phyloP scores from a whole-genome alignment of 2,888 invertebrate species.

The Eupithecia abbreviata region DNA sequence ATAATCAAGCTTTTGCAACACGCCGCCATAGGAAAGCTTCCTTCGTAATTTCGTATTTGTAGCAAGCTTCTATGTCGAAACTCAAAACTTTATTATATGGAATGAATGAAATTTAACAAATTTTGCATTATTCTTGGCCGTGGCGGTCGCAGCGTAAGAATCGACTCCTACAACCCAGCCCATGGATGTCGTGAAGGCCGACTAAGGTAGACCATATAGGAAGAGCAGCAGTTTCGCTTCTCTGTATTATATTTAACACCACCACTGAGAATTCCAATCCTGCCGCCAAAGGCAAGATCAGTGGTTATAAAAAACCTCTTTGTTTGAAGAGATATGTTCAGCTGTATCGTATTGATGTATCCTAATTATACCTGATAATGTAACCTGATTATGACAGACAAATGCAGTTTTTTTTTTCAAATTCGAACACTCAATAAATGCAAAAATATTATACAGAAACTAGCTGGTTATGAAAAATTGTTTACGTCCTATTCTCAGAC shows the following conservation, averaged over 20 bases:
- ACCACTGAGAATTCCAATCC: background rate
- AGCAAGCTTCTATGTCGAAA: background rate
- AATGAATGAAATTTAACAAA: background rate
- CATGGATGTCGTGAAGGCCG: background rate
- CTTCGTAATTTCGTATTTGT: background rate
- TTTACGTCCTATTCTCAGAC: too few relatives aligned
- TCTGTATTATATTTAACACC: background rate
- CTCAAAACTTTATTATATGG: background rate
- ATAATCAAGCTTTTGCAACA: conserved; percentile 1
- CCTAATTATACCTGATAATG: too few relatives aligned
- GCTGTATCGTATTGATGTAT: too few relatives aligned
- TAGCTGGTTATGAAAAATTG: too few relatives aligned
- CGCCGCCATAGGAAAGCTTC: background rate
- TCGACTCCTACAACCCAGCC: background rate
- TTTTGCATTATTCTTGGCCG: background rate
- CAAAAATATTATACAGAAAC: background rate
- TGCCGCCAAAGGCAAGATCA: too few relatives aligned
- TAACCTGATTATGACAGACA: background rate
- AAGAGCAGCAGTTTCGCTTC: background rate
- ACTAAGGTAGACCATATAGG: background rate
- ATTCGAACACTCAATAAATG: background rate
- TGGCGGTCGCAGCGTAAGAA: background rate
- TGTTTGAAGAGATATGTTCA: too few relatives aligned
- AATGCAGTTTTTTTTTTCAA: background rate
- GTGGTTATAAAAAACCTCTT: too few relatives aligned